Percentiles rank a stretch among this genome's conserved stretches.
Evolutionary conservation across 92 coral and sea anemone genomes (phyloP).

Genomic region (Umimayanthus kanabou): DNA sequence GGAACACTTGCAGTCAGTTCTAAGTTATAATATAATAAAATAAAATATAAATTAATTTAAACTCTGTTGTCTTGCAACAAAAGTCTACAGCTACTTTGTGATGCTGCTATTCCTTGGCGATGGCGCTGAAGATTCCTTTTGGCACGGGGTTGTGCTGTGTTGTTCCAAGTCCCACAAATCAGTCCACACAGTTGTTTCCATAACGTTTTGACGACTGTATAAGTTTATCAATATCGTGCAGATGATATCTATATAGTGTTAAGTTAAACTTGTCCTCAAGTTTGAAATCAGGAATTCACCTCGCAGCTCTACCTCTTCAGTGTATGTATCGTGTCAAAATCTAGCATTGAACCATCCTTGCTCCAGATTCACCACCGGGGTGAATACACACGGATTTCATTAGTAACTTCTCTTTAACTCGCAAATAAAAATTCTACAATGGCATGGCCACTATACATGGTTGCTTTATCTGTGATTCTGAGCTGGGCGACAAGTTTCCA

Average conservation of each 20-base stretch:
- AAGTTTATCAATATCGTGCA: neutral
- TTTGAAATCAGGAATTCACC: neutral
- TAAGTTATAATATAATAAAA: too few species aligned
- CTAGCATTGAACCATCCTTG: neutral
- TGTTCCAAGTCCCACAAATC: neutral
- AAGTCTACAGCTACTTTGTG: neutral
- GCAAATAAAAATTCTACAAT: slow-evolving; percentile 7
- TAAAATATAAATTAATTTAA: too few species aligned
- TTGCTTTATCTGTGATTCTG: slow-evolving; percentile 36
- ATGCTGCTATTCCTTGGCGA: neutral
- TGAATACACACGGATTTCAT: neutral
- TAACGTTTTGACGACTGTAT: neutral
- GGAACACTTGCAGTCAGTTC: neutral
- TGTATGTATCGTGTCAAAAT: neutral
- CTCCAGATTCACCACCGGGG: slow-evolving; percentile 13
- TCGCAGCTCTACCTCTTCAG: neutral
- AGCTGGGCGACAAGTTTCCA: slow-evolving; percentile 80
- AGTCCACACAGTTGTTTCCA: neutral
- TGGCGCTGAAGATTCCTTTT: neutral
- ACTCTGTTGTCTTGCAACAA: neutral
- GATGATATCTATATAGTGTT: neutral
- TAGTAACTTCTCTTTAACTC: slow-evolving; percentile 16
- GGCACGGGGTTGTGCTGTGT: neutral
- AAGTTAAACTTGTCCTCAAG: neutral
- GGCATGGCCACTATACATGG: slow-evolving; percentile 15